Base-by-base conservation (phyloP, 53 echinoderm and acorn worm species). In the Paracentrotus lividus region DNA sequence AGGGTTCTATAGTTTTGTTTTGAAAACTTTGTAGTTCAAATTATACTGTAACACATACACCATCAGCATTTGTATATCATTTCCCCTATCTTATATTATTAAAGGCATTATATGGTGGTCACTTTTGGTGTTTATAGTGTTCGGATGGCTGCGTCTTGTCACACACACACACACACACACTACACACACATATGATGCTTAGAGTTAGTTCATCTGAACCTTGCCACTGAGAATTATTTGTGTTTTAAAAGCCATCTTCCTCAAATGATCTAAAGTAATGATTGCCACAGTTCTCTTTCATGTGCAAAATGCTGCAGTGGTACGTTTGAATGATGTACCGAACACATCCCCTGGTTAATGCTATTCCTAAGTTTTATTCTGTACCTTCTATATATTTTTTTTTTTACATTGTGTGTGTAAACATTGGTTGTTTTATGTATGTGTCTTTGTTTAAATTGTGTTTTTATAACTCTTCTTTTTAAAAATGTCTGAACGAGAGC, bases 231-330 rank as follows among this genome's bases (percentile, higher is more conserved):
- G 26, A 9, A 12, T 47, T 23, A 14, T 44, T 8, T 26, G 40
- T 68, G 43, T 81, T 72, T 72, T 40, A 16, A n/a, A 72, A 72
- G 36, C 40, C 81, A 81, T 47, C 47, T 81, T 5, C 6, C n/a
- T 81, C 47, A 20, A 81, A 44, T 1, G 32, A 45, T 26, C 8
- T 10, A 47, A 67, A 81, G 12, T 23, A 47, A 47, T n/a, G 27
- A 81, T 86, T 86, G 86, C 86, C 86, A 86, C 38, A 56, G 15
- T 55, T 36, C 47, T 32, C 55, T 86, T 86, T 86, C 86, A 36
- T 13, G 52, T 91, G 91, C 91, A 91, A 91, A 91, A 91, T 91
- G 91, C 91, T 91, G 91, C 91, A 91, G 44, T 51, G 7, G 52
- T 89, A 64, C 64, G 57, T 54, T 56, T 15, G 29, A 87, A 57